Base-by-base conservation (phyloP, 2,888 invertebrate species). In the Chydorus sphaericus region DNA sequence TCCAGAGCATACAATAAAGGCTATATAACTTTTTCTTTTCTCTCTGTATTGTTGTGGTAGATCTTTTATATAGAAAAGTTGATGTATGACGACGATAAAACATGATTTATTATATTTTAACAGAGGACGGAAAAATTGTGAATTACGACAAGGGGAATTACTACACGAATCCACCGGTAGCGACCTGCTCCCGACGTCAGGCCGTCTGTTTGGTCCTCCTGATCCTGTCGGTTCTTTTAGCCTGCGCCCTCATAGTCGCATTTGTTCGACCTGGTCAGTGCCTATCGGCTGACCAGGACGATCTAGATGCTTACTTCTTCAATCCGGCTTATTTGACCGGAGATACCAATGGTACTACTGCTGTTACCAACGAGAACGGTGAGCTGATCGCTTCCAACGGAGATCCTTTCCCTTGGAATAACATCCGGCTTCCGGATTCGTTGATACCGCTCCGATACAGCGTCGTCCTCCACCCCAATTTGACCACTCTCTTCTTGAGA, bases 391-490 rank as follows among this genome's bases (percentile, higher is more conserved):
- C 83, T 59, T 82, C 83, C 57, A 82, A 82, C 65, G 84, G 83
- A 20, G 77, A 85, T 70, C 74, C 79, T 60, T 85, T 83, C 68
- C 84, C 85, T 57, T 85, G 85, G 84, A 76, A 82, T 65, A 79
- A 81, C 66, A 75, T 81, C 63, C 76, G 87, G 60, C 76, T 92
- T 62, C 91, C 91, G 1, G 77, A 77, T 36, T 83, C 80, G 68
- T 79, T 83, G 39, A 80, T 80, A 66, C 91, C 92, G 14, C 77
- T 82, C 62, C 81, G 86, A 62, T 94, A 94, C 68, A 84, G 83
- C 66, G 77, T 96, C 57, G 87, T 86, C 71, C 80, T 94, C 63
- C 91, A 93, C 72, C 92, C 94, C 8, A 92, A 94, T 70, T 75
- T 94, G 56, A 89, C 91, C 48, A 88, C 89, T 18, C 80, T 88